Base-by-base conservation (phyloP, 2,888 invertebrate species). In the Hirtodrosophila confusa region DNA sequence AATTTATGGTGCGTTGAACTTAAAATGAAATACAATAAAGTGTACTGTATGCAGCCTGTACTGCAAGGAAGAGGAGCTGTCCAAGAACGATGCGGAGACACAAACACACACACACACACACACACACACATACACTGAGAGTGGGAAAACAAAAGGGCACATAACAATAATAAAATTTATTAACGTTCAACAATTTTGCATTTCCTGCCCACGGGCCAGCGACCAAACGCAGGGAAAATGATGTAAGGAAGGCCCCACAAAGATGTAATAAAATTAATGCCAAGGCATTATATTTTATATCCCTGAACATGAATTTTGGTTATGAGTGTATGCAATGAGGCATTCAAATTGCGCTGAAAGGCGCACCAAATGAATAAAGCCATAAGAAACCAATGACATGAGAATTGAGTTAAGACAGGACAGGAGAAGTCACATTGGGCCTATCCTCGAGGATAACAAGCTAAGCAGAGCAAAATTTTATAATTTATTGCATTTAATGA, bases 11-110 rank as follows among this genome's bases (percentile, higher is more conserved):
- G 73, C 80, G 80, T 86, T 82, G 82, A 83, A 83, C 86, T 86
- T 80, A 80, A 83, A 86, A 83, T 66, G 80, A 78, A 82, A 85
- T 82, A 86, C 86, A 83, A 83, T 83, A 83, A 86, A 80, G 78
- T 84, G 63, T 67, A 57, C 58, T 47, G 36, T 40, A 11, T 67
- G 79, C 76, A 70, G 61, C 67, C 67, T 44, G 67, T 67, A 69
- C 17, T 68, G 75, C 58, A 62, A 41, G 45, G 57, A 68, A 75
- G 74, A 74, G 60, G 63, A 56, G 40, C 29, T 48, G 45, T 24
- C 12, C 57, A 56, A 49, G 47, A 40, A 29, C 33, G 36, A 54
- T 33, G 40, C 45, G 3, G 17, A 17, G 17, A 17, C 17, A n/a
- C n/a, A n/a, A n/a, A n/a, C n/a, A 11, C 24, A 11, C 10, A 29